Conservation (phyloP, 2,113 vertebrate genomes). For the Calonectris borealis region DNA sequence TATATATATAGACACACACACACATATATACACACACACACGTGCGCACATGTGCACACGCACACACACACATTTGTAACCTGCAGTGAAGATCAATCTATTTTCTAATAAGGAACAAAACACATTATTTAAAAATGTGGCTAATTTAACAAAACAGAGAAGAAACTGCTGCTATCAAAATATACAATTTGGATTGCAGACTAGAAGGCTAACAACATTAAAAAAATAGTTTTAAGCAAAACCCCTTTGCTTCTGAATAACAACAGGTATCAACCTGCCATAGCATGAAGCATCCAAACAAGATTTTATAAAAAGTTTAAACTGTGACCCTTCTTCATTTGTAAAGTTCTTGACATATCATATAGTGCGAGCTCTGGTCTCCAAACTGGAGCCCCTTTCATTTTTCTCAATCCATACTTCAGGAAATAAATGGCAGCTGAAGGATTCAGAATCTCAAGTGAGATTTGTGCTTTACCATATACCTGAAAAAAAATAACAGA, state of each 20-base stretch:
- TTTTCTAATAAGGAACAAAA: slow-evolving; percentile 73
- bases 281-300: slow-evolving; percentile 72
- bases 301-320: slow-evolving; percentile 74
- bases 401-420: slow-evolving; percentile 71
- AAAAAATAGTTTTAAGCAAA: slow-evolving; percentile 86
- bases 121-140: slow-evolving; percentile 73
- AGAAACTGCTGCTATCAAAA: slow-evolving; percentile 85
- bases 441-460: slow-evolving; percentile 93
- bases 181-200: slow-evolving; percentile 86
- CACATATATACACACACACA: slow-evolving; percentile 39
- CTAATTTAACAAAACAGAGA: slow-evolving; percentile 80
- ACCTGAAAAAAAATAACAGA: slow-evolving; percentile 75
- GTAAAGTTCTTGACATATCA: slow-evolving; percentile 71
- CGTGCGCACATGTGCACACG: slow-evolving; percentile 49
- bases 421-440: slow-evolving; percentile 68
- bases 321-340: slow-evolving; percentile 69
- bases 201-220: slow-evolving; percentile 82
- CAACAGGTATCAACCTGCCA: slow-evolving; percentile 68
- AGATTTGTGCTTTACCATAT: slow-evolving; percentile 99
- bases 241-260: slow-evolving; percentile 77
- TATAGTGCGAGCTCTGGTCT: slow-evolving; percentile 68
- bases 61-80: slow-evolving; percentile 49
- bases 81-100: slow-evolving; percentile 65
- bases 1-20: slow-evolving; percentile 68
- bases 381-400: slow-evolving; percentile 62